Conservation (phyloP, 2,888 invertebrate genomes). For the Hypercompe scribonia region DNA sequence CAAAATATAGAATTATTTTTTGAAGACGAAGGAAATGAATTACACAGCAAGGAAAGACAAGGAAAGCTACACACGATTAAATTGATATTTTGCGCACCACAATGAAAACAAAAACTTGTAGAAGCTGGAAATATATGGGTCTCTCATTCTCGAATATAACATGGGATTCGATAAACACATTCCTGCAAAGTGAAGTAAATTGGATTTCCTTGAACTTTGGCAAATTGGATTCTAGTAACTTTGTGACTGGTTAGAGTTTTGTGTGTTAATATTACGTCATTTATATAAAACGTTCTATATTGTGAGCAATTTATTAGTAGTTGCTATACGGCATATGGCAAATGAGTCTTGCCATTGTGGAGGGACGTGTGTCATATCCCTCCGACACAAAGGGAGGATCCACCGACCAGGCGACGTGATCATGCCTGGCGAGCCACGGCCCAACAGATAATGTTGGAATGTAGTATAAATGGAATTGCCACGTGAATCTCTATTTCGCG, state of each 20-base stretch:
- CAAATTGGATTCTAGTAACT: neutral
- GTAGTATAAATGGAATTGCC: no score
- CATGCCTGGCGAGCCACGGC: no score
- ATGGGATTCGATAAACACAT: neutral
- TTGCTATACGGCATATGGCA: no score
- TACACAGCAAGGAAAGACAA: neutral
- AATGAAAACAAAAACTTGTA: neutral
- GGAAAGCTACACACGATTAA: neutral
- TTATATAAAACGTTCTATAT: neutral
- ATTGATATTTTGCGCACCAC: neutral
- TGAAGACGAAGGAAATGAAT: neutral
- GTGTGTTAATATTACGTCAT: neutral
- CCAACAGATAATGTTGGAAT: no score
- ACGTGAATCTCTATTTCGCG: no score
- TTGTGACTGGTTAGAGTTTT: neutral
- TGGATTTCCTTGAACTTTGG: neutral
- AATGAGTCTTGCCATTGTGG: no score
- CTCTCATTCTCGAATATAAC: neutral
- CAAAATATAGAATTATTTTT: no score
- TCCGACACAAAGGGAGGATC: no score
- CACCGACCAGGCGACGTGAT: no score
- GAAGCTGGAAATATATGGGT: neutral
- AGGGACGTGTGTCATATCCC: no score
- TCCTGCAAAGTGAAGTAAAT: neutral
- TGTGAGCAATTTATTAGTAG: no score